Percentiles rank a stretch among this genome's conserved stretches.
Evolutionary conservation across 2,888 invertebrate genomes (phyloP).

Genomic region (Agrochola lota): DNA sequence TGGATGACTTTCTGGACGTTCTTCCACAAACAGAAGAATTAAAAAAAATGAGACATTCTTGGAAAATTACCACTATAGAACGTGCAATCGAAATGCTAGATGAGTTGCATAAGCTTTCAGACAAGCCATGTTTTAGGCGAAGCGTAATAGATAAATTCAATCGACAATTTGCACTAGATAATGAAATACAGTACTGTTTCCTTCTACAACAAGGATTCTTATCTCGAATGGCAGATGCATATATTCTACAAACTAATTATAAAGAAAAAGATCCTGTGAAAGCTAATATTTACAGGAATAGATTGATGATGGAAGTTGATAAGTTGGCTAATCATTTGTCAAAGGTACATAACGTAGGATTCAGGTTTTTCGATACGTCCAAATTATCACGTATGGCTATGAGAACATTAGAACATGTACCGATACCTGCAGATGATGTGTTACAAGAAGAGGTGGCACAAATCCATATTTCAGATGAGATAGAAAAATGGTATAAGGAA

Average conservation of each 20-base stretch:
- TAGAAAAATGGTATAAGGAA: conserved; percentile 77
- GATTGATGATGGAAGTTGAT: conserved; percentile 70
- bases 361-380: conserved; percentile 65
- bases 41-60: conserved; percentile 59
- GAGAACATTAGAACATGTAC: conserved; percentile 72
- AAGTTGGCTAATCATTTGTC: conserved; percentile 68
- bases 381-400: conserved; percentile 65
- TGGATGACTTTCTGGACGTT: conserved; percentile 76
- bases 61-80: conserved; percentile 71
- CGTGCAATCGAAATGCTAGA: conserved; percentile 64
- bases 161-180: conserved; percentile 58
- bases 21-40: conserved; percentile 75
- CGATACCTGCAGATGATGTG: conserved; percentile 70
- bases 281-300: conserved; percentile 73
- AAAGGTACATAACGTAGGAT: conserved; percentile 63
- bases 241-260: conserved; percentile 71
- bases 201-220: conserved; percentile 63
- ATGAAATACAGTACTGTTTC: conserved; percentile 58
- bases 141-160: conserved; percentile 66
- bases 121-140: conserved; percentile 69
- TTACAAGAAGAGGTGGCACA: conserved; percentile 77
- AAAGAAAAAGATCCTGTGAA: conserved; percentile 73
- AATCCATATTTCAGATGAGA: conserved; percentile 76
- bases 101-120: conserved; percentile 62
- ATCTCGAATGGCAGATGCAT: conserved; percentile 71